Evolutionary conservation across 2,797 vertebrate species (phyloP), one percentile per base, ranked within the genome.

Genomic region (Xenopus petersii): DNA sequence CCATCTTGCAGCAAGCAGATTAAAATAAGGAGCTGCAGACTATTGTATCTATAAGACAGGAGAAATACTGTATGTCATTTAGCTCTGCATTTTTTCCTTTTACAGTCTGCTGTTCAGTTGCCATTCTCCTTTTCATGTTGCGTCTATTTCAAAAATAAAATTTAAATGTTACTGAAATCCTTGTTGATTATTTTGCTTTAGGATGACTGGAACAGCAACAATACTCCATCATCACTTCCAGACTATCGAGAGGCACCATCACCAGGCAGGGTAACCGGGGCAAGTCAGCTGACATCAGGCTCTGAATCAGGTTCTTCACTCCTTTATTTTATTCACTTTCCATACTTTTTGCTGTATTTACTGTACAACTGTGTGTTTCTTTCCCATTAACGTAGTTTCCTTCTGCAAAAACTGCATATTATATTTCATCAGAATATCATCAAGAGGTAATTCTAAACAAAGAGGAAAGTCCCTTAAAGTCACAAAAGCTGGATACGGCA

Each of bases 131-230:
- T 68, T 48, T 11, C 13, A 49, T 30, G 33, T 67, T 71, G 54
- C 49, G 10, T 51, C 3, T 3, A 12, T 51, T 51, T 12, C 1
- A 51, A 15, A 51, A 42, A 21, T n/a, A 13, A 15, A 26, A 42
- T 67, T n/a, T 49, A 51, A 12, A 30, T 9, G 48, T 64, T 4
- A 2, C 1, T 54, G 12, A 54, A 16, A 54, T 15, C 36, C 26
- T 5, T 67, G 11, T 1, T 30, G 2, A 3, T 12, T 73, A 9
- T 60, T 66, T n/a, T 17, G 11, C 1, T 21, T 21, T 60, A 92
- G 92, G 83, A 67, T 0, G 4, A 75, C 9, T 70, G 85, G 59
- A 68, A 68, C 0, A 84, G 80, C 72, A 86, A 88, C 61, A 61
- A 71, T 26, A 81, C 83, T 82, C 75, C 62, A 59, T 82, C 54